These are phyloP conservation scores for Crenuchus spilurus DNA, from an alignment of 2,797 vertebrate genomes.

Conservation along the genomic window DNA sequence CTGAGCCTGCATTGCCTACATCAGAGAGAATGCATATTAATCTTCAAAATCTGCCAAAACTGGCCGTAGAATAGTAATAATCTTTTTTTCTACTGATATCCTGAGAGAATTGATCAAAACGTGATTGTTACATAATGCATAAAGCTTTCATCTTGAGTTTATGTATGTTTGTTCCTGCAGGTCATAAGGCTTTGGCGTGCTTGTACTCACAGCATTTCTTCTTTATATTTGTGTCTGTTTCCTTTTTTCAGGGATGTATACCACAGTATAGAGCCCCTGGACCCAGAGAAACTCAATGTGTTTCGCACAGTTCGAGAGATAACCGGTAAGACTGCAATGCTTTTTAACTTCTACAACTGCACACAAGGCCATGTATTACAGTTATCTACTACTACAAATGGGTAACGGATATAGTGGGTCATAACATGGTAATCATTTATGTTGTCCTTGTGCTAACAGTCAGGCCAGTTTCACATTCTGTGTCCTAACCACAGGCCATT, in stretches of 20 bases:
- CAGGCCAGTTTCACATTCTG: background rate
- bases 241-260: constrained; percentile 85
- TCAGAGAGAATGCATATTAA: background rate
- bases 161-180: background rate
- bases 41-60: background rate
- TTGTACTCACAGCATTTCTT: background rate
- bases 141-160: background rate
- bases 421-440: background rate
- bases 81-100: background rate
- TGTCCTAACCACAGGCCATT: background rate
- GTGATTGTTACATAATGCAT: background rate
- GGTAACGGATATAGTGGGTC: no score
- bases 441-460: background rate
- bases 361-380: no score
- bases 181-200: background rate
- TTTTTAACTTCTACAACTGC: no score
- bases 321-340: constrained; percentile 92
- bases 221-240: background rate
- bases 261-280: constrained; percentile 92
- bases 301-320: constrained; percentile 96
- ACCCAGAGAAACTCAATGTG: constrained; percentile 93
- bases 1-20: no score
- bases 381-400: no score
- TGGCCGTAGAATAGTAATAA: background rate
- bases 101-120: background rate